These are phyloP conservation scores for Sebastiscus tertius DNA, from an alignment of 2,797 vertebrate species.

Conservation along the genomic window DNA sequence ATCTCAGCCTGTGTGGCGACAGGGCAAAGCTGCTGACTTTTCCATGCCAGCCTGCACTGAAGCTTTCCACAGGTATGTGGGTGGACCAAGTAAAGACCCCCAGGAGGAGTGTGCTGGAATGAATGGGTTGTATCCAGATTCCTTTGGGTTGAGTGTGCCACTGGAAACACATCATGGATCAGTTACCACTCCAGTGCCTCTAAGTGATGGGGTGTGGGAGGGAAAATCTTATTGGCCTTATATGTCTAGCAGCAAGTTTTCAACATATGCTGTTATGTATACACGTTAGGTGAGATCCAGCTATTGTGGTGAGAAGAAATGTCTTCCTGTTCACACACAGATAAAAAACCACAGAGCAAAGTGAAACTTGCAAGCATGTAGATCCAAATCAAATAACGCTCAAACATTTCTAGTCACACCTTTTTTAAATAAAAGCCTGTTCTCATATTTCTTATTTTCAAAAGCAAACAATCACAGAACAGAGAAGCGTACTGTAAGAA, in stretches of 20 bases:
- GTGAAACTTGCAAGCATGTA: not conserved
- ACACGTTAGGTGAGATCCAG: not conserved
- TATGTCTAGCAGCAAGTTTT: not conserved
- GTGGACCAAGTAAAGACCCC: slow-evolving; percentile 20
- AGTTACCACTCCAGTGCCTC: not conserved
- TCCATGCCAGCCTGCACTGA: slow-evolving; percentile 44
- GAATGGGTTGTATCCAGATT: slow-evolving; percentile 35
- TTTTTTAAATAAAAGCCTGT: not conserved
- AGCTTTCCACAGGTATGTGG: slow-evolving; percentile 33
- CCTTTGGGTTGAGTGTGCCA: slow-evolving; percentile 16
- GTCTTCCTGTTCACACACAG: slow-evolving; percentile 17
- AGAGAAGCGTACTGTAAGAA: slow-evolving; percentile 1
- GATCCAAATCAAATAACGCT: not conserved
- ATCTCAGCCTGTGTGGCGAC: slow-evolving; percentile 49
- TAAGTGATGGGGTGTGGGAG: not conserved
- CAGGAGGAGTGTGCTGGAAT: slow-evolving; percentile 26
- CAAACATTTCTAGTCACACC: not conserved
- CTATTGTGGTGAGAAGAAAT: not conserved
- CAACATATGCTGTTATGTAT: not conserved
- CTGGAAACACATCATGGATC: slow-evolving; percentile 35
- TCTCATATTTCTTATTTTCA: not conserved
- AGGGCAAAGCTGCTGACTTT: slow-evolving; percentile 36
- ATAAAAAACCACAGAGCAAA: not conserved
- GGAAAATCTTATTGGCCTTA: not conserved
- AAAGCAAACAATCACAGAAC: not conserved